Base-by-base conservation (phyloP, 2,888 invertebrate genomes). In the Drosophila percnosoma region DNA sequence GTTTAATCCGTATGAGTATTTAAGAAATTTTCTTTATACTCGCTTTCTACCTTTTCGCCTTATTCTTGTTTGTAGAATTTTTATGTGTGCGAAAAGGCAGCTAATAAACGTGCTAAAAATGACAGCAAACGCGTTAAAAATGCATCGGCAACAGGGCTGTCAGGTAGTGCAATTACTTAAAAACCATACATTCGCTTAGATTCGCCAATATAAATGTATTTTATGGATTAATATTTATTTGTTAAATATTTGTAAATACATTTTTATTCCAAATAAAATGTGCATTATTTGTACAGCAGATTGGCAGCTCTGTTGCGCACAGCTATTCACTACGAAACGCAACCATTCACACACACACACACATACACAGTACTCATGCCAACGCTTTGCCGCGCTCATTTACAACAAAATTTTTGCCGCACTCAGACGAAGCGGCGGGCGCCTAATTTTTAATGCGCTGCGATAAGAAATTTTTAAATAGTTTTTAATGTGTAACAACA, bases 1-100 rank as follows among this genome's bases (percentile, higher is more conserved):
- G 68, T 66, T 57, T 62, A 60, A 68, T 66, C 55, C 60, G 52
- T 80, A 66, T 33, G 49, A 74, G 62, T 74, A 78, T 68, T 65
- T 68, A 67, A 55, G 53, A 72, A 45, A 74, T 72, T 65, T 49
- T 73, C 42, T 54, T 51, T 64, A 68, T 40, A 27, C 27, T 80
- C 31, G 76, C 59, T 68, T 66, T n/a, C 59, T 80, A 55, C 33
- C 69, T 84, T 84, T 89, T 45, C 81, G 70, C 62, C 73, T 74
- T 68, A 68, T 78, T 78, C 74, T 77, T 77, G 72, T 72, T 72
- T 74, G 63, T 73, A 59, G 65, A 64, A 70, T 45, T 67, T 33
- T 31, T 70, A n/a, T 55, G 10, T 75, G 77, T 74, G 74, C 66
- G 31, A 61, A 78, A 74, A 62, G 58, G 38, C 79, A 68, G 63